phyloP scores from a whole-genome alignment of 1,140 invertebrate genomes.

The Phenacoccus solenopsis region DNA sequence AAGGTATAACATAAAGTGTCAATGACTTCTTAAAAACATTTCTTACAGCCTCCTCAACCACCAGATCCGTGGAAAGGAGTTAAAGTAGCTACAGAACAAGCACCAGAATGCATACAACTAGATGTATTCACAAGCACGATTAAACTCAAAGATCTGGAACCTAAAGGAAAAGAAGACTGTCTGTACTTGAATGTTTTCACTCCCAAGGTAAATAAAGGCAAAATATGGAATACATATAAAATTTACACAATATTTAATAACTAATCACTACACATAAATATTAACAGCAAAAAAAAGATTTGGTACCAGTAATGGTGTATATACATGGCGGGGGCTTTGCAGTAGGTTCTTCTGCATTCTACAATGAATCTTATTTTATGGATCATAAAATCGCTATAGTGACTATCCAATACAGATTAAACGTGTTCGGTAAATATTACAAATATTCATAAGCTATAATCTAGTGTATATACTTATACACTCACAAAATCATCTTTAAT shows the following conservation, averaged over 20 bases:
- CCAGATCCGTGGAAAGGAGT: conserved; percentile 37
- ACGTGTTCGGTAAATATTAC: conserved; percentile 30
- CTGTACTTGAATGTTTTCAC: conserved; percentile 71
- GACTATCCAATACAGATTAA: conserved; percentile 49
- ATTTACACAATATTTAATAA: too few species aligned
- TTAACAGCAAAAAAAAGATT: neutral
- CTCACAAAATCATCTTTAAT: neutral
- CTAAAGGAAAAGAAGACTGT: conserved; percentile 51
- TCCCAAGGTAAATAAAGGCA: too few species aligned
- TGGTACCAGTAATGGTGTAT: conserved; percentile 43
- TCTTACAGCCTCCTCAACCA: conserved; percentile 35
- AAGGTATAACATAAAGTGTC: too few species aligned
- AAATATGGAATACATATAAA: too few species aligned
- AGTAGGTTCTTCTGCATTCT: conserved; percentile 33
- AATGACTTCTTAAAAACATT: too few species aligned
- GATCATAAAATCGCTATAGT: conserved; percentile 45
- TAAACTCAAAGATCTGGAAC: conserved; percentile 38
- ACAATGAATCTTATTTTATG: conserved; percentile 39
- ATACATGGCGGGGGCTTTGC: conserved; percentile 49
- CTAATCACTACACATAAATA: too few species aligned
- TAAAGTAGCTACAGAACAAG: neutral
- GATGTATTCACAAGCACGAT: neutral
- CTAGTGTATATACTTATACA: too few species aligned
- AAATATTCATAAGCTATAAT: too few species aligned
- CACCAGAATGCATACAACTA: neutral